These are phyloP conservation scores for Vidua chalybeata DNA, from an alignment of 2,113 vertebrate species.

Conservation along the genomic window DNA sequence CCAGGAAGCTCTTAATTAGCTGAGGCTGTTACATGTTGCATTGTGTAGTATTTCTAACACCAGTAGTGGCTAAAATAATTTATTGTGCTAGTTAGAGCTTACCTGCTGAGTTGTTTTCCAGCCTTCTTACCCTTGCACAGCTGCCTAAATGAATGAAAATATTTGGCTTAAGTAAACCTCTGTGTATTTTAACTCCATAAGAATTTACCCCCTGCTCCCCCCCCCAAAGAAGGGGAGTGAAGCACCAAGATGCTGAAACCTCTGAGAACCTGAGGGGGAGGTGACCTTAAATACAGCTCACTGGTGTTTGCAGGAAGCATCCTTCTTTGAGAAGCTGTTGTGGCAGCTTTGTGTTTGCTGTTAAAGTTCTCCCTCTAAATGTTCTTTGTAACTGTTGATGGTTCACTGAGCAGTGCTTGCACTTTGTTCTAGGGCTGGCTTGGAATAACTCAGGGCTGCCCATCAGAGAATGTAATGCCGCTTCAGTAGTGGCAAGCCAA, in stretches of 20 bases:
- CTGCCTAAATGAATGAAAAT: not conserved
- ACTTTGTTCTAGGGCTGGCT: not conserved
- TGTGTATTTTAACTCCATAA: not conserved
- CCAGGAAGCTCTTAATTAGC: not conserved
- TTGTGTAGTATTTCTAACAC: not conserved
- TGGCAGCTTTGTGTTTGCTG: not conserved
- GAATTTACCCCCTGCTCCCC: rapidly evolving
- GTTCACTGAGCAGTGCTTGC: not conserved
- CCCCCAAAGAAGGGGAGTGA: not conserved
- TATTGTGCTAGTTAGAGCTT: not conserved
- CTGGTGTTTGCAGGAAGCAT: not conserved
- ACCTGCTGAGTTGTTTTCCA: not conserved
- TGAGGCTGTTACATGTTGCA: not conserved
- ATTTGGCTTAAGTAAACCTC: not conserved
- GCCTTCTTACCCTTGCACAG: not conserved
- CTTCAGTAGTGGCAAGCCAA: not conserved
- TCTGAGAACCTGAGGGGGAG: not conserved
- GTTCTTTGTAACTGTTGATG: not conserved
- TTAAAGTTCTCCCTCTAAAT: not conserved
- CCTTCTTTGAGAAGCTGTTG: not conserved
- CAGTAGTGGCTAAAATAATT: not conserved
- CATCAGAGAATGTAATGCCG: not conserved
- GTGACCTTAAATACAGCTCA: not conserved
- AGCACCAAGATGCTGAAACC: not conserved
- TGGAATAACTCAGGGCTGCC: not conserved